Conservation (phyloP, 2,797 vertebrate species). For the Enteromius viviparus region DNA sequence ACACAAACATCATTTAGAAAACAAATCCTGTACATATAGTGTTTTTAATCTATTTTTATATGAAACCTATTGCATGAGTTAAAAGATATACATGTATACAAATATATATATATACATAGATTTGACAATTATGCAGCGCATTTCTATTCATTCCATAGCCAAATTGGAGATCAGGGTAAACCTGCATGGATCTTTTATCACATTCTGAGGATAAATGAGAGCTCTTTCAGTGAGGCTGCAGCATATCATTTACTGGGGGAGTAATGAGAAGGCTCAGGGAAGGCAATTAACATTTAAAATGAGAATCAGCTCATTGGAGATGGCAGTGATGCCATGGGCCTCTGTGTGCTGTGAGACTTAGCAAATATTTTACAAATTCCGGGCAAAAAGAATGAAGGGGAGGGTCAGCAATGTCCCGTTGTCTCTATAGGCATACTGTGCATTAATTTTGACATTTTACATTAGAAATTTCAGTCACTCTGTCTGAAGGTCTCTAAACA, state of each 20-base stretch:
- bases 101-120: not conserved
- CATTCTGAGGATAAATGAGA: conserved; percentile 65
- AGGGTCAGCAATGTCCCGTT: conserved; percentile 8
- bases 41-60: not conserved
- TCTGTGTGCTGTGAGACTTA: conserved; percentile 64
- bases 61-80: not conserved
- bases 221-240: conserved; percentile 58
- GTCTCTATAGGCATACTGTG: conserved; percentile 20
- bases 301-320: conserved; percentile 67
- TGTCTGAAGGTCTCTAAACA: not conserved
- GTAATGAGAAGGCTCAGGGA: conserved; percentile 70
- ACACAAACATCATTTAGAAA: not conserved
- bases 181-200: conserved; percentile 61
- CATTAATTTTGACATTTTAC: not conserved
- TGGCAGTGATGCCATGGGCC: conserved; percentile 59
- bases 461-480: not conserved
- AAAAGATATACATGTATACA: not conserved
- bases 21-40: not conserved
- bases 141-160: conserved; percentile 46
- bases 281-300: conserved; percentile 78
- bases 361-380: conserved; percentile 74
- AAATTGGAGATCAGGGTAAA: conserved; percentile 61
- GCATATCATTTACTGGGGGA: conserved; percentile 69
- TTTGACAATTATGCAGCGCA: conserved; percentile 45
- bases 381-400: conserved; percentile 29